Percentiles rank a stretch among this genome's conserved stretches.
These are phyloP conservation scores for Phrixothrix hirtus DNA, from an alignment of 2,888 invertebrate genomes.

Conservation along the genomic window DNA sequence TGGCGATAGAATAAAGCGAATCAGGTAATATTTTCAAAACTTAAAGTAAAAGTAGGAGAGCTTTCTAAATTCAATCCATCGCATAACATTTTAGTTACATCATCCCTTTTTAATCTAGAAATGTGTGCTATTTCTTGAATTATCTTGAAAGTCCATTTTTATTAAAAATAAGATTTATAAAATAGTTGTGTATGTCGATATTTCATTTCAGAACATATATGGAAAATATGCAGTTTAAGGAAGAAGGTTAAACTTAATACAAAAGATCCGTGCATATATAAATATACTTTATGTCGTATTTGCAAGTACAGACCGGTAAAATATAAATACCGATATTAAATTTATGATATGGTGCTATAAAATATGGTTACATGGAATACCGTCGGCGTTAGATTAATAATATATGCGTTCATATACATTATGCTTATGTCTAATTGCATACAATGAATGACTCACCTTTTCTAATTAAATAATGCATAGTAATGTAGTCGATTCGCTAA, in stretches of 20 bases:
- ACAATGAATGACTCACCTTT: constrained; percentile 27
- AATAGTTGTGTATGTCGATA: too few species aligned
- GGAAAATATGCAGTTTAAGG: constrained; percentile 19
- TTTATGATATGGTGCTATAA: constrained; percentile 20
- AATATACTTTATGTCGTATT: constrained; percentile 25
- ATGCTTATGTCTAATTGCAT: constrained; percentile 25
- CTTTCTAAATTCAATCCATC: too few species aligned
- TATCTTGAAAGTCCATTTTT: too few species aligned
- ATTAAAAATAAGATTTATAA: background rate
- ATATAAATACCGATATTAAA: constrained; percentile 27
- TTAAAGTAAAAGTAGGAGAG: too few species aligned
- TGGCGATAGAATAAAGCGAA: too few species aligned
- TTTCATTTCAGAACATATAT: constrained; percentile 9
- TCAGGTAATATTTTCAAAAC: too few species aligned
- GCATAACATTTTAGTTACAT: too few species aligned
- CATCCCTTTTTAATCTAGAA: too few species aligned
- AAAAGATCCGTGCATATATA: constrained; percentile 15
- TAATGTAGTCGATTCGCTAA: constrained; percentile 14
- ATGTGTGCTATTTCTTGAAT: too few species aligned
- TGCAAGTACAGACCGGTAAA: constrained; percentile 24
- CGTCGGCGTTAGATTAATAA: constrained; percentile 32
- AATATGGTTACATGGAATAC: constrained; percentile 14
- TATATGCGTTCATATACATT: constrained; percentile 18
- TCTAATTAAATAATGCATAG: constrained; percentile 21
- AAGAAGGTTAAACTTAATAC: constrained; percentile 20